phyloP scores from a whole-genome alignment of 2,113 vertebrate genomes.

The Rhodinocichla rosea region DNA sequence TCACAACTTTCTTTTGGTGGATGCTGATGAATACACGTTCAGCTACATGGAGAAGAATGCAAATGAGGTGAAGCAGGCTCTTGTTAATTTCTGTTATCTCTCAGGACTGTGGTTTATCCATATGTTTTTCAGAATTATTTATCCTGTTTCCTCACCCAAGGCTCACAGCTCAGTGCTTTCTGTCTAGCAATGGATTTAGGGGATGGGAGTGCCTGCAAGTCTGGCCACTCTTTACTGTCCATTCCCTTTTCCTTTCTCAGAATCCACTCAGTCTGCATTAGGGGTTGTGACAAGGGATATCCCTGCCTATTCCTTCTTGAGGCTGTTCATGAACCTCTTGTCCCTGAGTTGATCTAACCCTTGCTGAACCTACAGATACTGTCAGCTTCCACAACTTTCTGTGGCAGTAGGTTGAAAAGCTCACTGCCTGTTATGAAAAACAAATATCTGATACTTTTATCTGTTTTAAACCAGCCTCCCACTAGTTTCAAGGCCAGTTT shows the following conservation, averaged over 20 bases:
- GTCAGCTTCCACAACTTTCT: not conserved
- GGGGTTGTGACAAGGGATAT: not conserved
- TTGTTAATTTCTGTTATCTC: not conserved
- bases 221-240: not conserved
- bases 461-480: not conserved
- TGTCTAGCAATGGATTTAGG: not conserved
- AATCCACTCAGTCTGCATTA: not conserved
- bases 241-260: not conserved
- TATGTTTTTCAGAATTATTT: conserved; percentile 19
- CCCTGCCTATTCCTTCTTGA: not conserved
- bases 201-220: not conserved
- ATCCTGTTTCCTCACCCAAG: conserved; percentile 25
- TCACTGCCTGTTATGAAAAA: not conserved
- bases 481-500: not conserved
- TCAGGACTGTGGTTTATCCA: not conserved
- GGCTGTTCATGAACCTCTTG: not conserved
- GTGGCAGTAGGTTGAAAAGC: not conserved
- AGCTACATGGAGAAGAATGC: conserved; percentile 87
- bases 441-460: not conserved
- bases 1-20: conserved; percentile 78
- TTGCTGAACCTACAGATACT: not conserved
- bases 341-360: not conserved
- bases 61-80: conserved; percentile 77
- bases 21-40: conserved; percentile 87
- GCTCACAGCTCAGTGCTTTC: not conserved